Base-by-base conservation (phyloP, 1,140 invertebrate species). In the Chironomus tepperi region DNA sequence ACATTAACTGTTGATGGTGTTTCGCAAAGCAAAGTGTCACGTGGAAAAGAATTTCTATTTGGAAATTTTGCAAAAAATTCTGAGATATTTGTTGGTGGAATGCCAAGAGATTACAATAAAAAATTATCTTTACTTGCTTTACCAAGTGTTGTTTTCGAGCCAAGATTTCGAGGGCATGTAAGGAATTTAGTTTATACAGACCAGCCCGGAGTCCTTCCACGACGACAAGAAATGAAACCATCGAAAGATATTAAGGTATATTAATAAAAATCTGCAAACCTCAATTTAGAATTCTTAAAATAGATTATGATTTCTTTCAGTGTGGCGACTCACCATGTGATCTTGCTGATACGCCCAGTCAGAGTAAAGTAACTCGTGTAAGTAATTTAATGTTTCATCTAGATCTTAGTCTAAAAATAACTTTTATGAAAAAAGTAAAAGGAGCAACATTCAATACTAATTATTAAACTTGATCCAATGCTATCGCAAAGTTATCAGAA, bases 101-200 rank as follows among this genome's bases (percentile, higher is more conserved):
- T 97, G 86, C 95, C 95, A 16, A 87, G 88, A 75, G 93, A 90
- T 89, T 96, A 95, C 81, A 92, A 92, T 79, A 90, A 89, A 77
- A 94, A 94, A 82, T 83, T 96, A 76, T 90, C 91, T 0, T 84
- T 92, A 70, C 83, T 96, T 64, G 92, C 94, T 0, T 79, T 96
- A 67, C 94, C 94, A 1, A 94, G 92, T 77, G 94, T 95, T 73
- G 93, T 95, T 74, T 96, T 96, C 79, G 94, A 97, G 83, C 94
- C 94, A 0, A 86, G 93, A 75, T 96, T 96, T 82, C 88, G 90
- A 16, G 94, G 94, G 0, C 85, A 89, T 70, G 90, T 96, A 15
- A 85, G 93, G 65, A 95, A 96, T 81, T 84, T 97, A 42, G 90
- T 95, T 21, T 96, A 95, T 81, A 89, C 91, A 3, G 91, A 93